phyloP scores from a whole-genome alignment of 2,888 invertebrate species.

The Lithophane ornitopus region DNA sequence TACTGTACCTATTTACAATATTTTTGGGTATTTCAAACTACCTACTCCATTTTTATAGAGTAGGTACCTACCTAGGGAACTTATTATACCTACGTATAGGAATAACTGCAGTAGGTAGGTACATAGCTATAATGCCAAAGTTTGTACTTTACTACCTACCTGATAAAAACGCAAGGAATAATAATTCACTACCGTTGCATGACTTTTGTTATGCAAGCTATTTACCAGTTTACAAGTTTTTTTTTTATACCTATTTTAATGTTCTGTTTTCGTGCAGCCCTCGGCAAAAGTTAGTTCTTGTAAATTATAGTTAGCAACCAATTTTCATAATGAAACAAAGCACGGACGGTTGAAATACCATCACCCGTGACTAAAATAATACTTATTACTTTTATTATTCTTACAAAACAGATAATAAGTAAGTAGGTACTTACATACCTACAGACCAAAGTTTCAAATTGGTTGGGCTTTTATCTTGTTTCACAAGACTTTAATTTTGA shows the following conservation, averaged over 20 bases:
- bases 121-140: background rate
- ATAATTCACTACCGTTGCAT: conserved; percentile 37
- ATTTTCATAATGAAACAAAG: conserved; percentile 63
- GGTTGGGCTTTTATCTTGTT: background rate
- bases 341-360: conserved; percentile 43
- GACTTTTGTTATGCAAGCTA: conserved; percentile 36
- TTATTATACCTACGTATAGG: too few relatives aligned
- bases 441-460: background rate
- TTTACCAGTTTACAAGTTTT: conserved; percentile 27
- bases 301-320: conserved; percentile 60
- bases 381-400: background rate
- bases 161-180: conserved; percentile 7
- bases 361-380: conserved; percentile 35
- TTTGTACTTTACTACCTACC: background rate
- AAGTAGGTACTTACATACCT: too few relatives aligned
- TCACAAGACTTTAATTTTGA: background rate
- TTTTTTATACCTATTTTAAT: conserved; percentile 41
- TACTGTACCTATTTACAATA: too few relatives aligned
- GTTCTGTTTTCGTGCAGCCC: conserved; percentile 57
- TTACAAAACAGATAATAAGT: background rate
- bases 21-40: too few relatives aligned
- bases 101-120: background rate
- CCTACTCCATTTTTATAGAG: too few relatives aligned
- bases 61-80: too few relatives aligned
- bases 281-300: conserved; percentile 50